Conservation (phyloP, 2,888 invertebrate species). For the Pycnomerus fuliginosus region DNA sequence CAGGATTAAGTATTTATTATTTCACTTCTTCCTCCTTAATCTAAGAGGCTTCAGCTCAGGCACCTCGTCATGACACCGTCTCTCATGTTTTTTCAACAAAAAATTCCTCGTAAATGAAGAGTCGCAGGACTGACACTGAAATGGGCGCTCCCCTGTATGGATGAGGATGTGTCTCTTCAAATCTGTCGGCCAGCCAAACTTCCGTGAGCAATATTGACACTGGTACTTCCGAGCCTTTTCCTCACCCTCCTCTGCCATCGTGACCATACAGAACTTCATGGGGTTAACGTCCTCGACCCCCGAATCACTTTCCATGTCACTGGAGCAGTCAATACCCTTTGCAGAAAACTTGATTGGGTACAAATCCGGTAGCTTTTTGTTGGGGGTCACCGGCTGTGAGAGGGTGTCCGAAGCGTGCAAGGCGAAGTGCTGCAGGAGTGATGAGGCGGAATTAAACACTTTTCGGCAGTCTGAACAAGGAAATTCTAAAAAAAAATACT, state of each 20-base stretch:
- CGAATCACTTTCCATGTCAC: constrained; percentile 25
- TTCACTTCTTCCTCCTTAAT: constrained; percentile 25
- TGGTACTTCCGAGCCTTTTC: constrained; percentile 39
- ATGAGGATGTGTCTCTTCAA: constrained; percentile 51
- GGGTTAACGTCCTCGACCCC: constrained; percentile 39
- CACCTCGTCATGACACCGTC: constrained; percentile 36
- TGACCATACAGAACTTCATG: constrained; percentile 42
- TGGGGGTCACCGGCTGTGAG: constrained; percentile 4
- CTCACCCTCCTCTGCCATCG: constrained; percentile 34
- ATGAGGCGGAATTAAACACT: constrained; percentile 42
- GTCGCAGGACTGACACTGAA: constrained; percentile 47
- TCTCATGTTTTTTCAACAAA: constrained; percentile 50
- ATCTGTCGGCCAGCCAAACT: constrained; percentile 52
- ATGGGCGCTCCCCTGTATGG: constrained; percentile 51
- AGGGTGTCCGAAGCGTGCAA: constrained; percentile 36
- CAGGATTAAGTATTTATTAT: constrained; percentile 1
- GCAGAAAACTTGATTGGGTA: constrained; percentile 32
- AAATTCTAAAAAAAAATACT: constrained; percentile 39
- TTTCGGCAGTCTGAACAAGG: constrained; percentile 42
- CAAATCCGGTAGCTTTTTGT: constrained; percentile 33
- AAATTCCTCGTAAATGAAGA: constrained; percentile 51
- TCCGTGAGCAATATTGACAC: constrained; percentile 47
- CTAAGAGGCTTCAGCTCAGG: constrained; percentile 37
- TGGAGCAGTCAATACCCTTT: constrained; percentile 16
- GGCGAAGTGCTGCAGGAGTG: constrained; percentile 47